A percentile compares a stretch with the other conserved stretches of the same genome.
Evolutionary conservation across 2,797 vertebrate species (phyloP).

Genomic region (Sebastes cheni): DNA sequence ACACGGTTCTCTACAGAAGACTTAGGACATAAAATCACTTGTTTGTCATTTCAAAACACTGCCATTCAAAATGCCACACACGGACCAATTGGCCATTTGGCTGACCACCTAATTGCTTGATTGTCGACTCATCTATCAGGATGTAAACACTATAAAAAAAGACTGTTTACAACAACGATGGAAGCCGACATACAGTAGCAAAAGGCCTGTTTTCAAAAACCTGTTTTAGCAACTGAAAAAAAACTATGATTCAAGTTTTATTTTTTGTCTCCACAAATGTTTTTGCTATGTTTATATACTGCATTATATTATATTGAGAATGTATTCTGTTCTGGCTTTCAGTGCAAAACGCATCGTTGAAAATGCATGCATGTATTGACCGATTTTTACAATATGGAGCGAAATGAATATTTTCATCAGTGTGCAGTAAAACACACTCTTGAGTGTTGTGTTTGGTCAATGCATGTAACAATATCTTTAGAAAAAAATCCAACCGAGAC

Average conservation of each 20-base stretch:
- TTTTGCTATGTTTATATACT: background rate
- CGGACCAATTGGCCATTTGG: background rate
- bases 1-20: background rate
- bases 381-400: background rate
- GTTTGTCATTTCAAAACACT: background rate
- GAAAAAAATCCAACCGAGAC: background rate
- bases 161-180: background rate
- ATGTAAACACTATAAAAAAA: background rate
- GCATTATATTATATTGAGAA: accelerated
- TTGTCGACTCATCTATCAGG: background rate
- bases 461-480: no score
- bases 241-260: background rate
- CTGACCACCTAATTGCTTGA: background rate
- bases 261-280: background rate
- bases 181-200: no score
- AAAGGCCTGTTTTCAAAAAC: no score
- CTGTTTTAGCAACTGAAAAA: background rate
- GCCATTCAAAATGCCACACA: background rate
- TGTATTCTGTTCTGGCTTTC: background rate
- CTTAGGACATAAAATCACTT: background rate
- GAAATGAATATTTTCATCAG: background rate
- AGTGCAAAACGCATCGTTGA: background rate
- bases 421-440: background rate
- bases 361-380: background rate
- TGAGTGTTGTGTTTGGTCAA: no score